These are phyloP conservation scores for Cololabis saira DNA, from an alignment of 2,113 vertebrate species.

Conservation along the genomic window DNA sequence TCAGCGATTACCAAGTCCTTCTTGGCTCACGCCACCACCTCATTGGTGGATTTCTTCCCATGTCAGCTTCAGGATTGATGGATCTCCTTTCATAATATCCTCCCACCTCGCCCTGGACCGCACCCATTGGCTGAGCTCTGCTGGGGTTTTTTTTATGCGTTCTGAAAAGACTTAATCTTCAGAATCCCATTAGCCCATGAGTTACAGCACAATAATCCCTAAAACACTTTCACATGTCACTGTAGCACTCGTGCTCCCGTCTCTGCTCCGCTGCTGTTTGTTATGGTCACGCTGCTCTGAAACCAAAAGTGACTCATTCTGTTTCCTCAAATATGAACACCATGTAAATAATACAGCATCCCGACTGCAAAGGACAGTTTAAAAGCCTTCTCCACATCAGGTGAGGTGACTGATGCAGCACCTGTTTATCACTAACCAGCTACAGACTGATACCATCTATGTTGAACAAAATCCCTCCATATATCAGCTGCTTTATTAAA, in stretches of 20 bases:
- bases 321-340: not conserved
- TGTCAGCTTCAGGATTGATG: slow-evolving; percentile 25
- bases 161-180: slow-evolving; percentile 54
- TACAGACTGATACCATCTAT: no score
- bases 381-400: no score
- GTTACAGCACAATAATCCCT: slow-evolving; percentile 54
- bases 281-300: not conserved
- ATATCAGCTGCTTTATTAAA: not conserved
- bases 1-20: slow-evolving; percentile 44
- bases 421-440: not conserved
- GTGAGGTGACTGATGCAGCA: not conserved
- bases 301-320: not conserved
- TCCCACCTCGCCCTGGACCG: not conserved
- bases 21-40: not conserved
- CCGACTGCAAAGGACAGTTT: not conserved
- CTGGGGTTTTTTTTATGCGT: no score
- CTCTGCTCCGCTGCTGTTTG: not conserved
- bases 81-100: not conserved
- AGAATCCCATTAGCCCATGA: slow-evolving; percentile 64
- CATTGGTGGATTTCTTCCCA: slow-evolving; percentile 31
- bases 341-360: no score
- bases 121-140: slow-evolving; percentile 31
- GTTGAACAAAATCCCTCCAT: no score
- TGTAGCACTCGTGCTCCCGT: not conserved
- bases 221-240: slow-evolving; percentile 23